Conservation (phyloP, 2,797 vertebrate species). For the Leptatherina wallacei region DNA sequence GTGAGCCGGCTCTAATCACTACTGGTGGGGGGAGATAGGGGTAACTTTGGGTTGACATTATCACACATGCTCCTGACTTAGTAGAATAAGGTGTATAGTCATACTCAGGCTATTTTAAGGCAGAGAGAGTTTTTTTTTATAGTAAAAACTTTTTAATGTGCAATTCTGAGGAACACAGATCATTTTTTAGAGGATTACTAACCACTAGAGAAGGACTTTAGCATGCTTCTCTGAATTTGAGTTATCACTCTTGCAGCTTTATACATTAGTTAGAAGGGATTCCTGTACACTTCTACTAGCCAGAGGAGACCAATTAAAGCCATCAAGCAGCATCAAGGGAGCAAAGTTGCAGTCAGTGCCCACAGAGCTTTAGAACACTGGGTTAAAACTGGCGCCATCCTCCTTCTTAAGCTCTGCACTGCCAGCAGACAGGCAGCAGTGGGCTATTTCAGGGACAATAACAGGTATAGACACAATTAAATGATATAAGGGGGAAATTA, state of each 20-base stretch:
- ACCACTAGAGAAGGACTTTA: background rate
- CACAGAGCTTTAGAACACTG: constrained; percentile 45
- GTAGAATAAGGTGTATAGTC: background rate
- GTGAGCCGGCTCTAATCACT: no score
- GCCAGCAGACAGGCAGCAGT: constrained; percentile 23
- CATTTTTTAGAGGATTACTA: background rate
- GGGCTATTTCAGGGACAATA: constrained; percentile 20
- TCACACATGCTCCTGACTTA: background rate
- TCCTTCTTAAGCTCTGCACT: constrained; percentile 26
- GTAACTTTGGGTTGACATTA: background rate
- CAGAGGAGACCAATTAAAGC: constrained; percentile 74
- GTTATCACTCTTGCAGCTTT: constrained; percentile 41
- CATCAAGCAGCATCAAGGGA: constrained; percentile 59
- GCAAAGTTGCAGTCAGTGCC: constrained; percentile 46
- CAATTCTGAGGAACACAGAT: background rate
- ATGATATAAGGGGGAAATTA: constrained; percentile 1
- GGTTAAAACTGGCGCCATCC: constrained; percentile 49
- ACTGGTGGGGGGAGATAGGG: background rate
- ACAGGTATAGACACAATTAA: constrained; percentile 6
- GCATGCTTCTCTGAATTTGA: constrained; percentile 2
- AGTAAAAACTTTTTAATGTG: background rate
- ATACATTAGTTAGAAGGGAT: constrained; percentile 57
- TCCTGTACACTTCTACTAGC: constrained; percentile 48
- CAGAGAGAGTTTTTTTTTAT: background rate
- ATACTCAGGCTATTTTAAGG: background rate